phyloP scores from a whole-genome alignment of 2,888 invertebrate genomes.

The Oligia fasciuncula region DNA sequence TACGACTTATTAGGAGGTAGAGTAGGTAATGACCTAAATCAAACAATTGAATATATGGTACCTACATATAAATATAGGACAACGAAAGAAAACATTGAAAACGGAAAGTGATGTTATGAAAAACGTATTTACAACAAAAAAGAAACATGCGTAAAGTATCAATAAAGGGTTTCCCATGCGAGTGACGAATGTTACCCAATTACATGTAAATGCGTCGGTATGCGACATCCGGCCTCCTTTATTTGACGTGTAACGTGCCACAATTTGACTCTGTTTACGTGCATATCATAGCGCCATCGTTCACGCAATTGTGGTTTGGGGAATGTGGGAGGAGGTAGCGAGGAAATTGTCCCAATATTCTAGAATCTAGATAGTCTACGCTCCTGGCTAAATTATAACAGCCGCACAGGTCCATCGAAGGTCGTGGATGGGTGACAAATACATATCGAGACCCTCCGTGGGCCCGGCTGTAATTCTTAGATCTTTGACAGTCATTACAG shows the following conservation, averaged over 20 bases:
- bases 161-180: constrained; percentile 23
- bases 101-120: neutral
- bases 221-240: constrained; percentile 54
- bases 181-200: constrained; percentile 49
- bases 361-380: neutral
- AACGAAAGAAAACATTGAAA: neutral
- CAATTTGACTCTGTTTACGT: constrained; percentile 59
- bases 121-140: neutral
- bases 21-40: no score
- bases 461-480: no score
- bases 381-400: neutral
- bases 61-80: no score
- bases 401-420: neutral
- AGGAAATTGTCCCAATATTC: neutral
- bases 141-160: constrained; percentile 5
- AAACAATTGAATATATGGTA: no score
- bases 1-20: no score
- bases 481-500: neutral
- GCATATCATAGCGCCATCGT: constrained; percentile 55
- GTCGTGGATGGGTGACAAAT: neutral
- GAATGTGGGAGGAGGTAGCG: neutral
- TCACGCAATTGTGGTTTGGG: constrained; percentile 41
- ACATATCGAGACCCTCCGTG: neutral
- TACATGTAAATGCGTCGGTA: constrained; percentile 57
- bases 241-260: constrained; percentile 56